Percentiles rank a stretch among this genome's conserved stretches.
Evolutionary conservation across 1,140 invertebrate species (phyloP).

Genomic region (Apis dorsata): DNA sequence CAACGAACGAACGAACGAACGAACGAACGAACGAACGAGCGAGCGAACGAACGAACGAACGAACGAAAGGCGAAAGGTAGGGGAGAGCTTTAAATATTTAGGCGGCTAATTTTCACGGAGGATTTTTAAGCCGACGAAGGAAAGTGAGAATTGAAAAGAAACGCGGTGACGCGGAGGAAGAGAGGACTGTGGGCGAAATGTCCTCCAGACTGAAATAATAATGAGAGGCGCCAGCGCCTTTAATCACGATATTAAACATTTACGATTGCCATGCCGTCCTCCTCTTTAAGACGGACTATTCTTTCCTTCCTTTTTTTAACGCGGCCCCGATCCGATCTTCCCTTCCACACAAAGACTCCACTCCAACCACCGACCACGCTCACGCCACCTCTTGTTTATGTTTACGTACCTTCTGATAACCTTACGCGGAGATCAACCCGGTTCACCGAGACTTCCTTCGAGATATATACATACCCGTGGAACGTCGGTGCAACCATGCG

Average conservation of each 20-base stretch:
- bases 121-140: slow-evolving; percentile 74
- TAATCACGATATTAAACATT: slow-evolving; percentile 81
- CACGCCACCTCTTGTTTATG: slow-evolving; percentile 57
- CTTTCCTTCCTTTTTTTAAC: slow-evolving; percentile 53
- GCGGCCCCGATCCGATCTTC: slow-evolving; percentile 67
- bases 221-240: slow-evolving; percentile 78
- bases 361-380: slow-evolving; percentile 15
- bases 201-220: slow-evolving; percentile 80
- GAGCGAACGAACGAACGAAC: too few species aligned
- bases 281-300: slow-evolving; percentile 53
- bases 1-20: background rate
- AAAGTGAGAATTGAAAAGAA: slow-evolving; percentile 78
- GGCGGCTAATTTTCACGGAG: slow-evolving; percentile 77
- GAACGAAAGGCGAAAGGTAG: background rate
- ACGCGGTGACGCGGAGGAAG: slow-evolving; percentile 64
- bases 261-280: slow-evolving; percentile 74
- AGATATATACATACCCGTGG: background rate
- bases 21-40: too few species aligned
- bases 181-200: slow-evolving; percentile 71
- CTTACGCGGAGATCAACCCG: slow-evolving; percentile 48
- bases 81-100: slow-evolving; percentile 77
- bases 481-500: slow-evolving; percentile 4
- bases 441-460: slow-evolving; percentile 13
- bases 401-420: slow-evolving; percentile 62
- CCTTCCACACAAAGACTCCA: slow-evolving; percentile 53